Base-by-base conservation (phyloP, 37 sponge, comb jelly and placozoan species). In the Lycopodina hypogea region DNA sequence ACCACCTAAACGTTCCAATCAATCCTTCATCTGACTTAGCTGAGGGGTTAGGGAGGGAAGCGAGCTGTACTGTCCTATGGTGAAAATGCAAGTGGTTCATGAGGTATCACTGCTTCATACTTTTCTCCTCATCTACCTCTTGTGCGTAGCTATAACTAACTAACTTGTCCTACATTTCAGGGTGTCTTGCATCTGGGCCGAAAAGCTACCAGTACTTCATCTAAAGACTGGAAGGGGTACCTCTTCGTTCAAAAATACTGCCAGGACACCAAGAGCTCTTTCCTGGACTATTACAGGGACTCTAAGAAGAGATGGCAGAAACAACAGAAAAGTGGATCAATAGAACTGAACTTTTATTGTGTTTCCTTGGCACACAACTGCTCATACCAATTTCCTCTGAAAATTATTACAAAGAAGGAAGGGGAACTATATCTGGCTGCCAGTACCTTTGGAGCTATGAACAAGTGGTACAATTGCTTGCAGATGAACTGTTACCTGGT, bases 241-340 rank as follows among this genome's bases (percentile, higher is more conserved):
- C 74, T 91, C 35, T 91, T 83, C 75, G 92, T 91, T 22, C 77
- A 87, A 21, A 79, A 83, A 36, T 63, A 56, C 22, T 3, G 74
- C 70, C 42, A 45, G 1, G 57, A 75, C 32, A 69, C 63, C 39
- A 61, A 52, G n/a, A 75, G 37, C 23, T 61, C 84, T 42, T 66
- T 81, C 2, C 58, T 91, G 22, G 82, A 86, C 32, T 82, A 56
- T 51, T 91, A 91, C 87, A 91, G 83, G 53, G 89, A 87, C 72
- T 62, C 76, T 52, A 83, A 78, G 71, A 91, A 87, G 69, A 75
- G 80, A 21, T 85, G 83, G 84, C 83, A 82, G 84, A 91, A 87
- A 53, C 89, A 83, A 79, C 66, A 57, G 38, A 48, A 35, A 6
- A 64, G 35, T 2, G 74, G 66, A 17, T 32, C 37, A 4, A 50